Conservation (phyloP, 2,113 vertebrate genomes). For the Ceyx margarethae region DNA sequence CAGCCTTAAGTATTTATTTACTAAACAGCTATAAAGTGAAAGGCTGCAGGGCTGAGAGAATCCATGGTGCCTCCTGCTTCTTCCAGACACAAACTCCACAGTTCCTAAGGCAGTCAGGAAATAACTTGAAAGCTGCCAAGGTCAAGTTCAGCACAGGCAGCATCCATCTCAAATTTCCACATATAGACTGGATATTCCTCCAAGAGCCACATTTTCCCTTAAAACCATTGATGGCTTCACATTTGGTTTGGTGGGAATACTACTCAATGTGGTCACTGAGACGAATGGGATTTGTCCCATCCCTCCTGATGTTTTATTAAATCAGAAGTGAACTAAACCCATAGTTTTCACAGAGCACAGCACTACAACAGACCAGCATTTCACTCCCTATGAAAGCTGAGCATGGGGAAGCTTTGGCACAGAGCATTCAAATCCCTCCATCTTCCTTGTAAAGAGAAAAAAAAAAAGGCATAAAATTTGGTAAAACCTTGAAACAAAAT, state of each 20-base stretch:
- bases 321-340: neutral
- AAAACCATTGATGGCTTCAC: neutral
- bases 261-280: neutral
- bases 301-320: neutral
- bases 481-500: neutral
- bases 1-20: neutral
- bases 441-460: neutral
- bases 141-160: neutral
- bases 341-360: neutral
- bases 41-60: neutral
- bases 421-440: neutral
- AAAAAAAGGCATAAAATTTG: too few relatives aligned
- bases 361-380: neutral
- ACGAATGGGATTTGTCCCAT: neutral
- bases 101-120: neutral
- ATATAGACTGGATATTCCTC: too few relatives aligned
- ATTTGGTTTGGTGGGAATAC: neutral
- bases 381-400: neutral
- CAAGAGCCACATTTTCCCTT: neutral
- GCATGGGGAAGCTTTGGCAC: neutral
- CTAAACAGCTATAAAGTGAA: neutral
- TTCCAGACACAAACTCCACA: neutral
- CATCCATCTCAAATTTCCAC: neutral
- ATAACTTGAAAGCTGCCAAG: neutral
- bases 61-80: neutral